These are phyloP conservation scores for Hetaerina titia DNA, from an alignment of 2,888 invertebrate genomes.

Conservation along the genomic window DNA sequence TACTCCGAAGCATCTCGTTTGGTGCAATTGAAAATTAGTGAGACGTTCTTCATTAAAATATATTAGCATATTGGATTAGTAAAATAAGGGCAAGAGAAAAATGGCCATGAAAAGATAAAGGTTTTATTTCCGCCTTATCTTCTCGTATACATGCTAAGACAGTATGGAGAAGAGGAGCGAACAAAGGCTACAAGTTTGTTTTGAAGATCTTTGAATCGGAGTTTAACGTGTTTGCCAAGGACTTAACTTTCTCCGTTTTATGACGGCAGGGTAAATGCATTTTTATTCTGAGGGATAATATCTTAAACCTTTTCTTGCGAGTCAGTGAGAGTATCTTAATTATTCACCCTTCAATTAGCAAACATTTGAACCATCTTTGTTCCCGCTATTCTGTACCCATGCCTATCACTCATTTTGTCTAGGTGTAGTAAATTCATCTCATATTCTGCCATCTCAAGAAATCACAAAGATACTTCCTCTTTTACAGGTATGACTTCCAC, in stretches of 20 bases:
- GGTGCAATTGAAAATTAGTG: too few species aligned
- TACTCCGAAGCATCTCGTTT: too few species aligned
- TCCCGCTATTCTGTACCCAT: neutral
- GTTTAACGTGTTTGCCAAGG: neutral
- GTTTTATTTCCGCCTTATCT: neutral
- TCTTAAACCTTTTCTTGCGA: neutral
- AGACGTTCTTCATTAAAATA: too few species aligned
- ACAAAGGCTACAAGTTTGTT: neutral
- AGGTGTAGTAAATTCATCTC: neutral
- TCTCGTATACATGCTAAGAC: neutral
- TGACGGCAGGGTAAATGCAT: neutral
- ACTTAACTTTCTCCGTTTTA: neutral
- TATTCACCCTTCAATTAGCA: neutral
- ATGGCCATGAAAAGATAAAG: neutral
- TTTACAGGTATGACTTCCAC: too few species aligned
- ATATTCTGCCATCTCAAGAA: neutral
- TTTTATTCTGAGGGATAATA: neutral
- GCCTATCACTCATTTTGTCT: too few species aligned
- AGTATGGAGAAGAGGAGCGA: neutral
- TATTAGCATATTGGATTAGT: too few species aligned
- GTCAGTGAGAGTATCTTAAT: conserved; percentile 7
- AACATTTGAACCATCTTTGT: neutral
- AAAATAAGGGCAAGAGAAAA: too few species aligned
- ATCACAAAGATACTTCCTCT: neutral
- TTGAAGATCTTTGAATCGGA: neutral